Base-by-base conservation (phyloP, 2,797 vertebrate genomes). In the Hippocampus kuda region DNA sequence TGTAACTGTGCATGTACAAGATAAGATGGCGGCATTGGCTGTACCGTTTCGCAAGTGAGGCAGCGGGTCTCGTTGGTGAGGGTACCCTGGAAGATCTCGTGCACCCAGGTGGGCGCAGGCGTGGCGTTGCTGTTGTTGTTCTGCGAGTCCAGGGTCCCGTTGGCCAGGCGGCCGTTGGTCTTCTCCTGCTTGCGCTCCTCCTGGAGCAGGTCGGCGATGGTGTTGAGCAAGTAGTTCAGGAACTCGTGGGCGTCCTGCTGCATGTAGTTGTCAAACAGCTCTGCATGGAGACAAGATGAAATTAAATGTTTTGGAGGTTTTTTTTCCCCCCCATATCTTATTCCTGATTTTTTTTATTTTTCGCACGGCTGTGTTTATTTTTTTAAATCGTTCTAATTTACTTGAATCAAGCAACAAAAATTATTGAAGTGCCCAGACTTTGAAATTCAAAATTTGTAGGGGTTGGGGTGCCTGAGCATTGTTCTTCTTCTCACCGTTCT, bases 261-360 rank as follows among this genome's bases (percentile, higher is more conserved):
- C 96, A 98, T 98, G 91, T 98, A 98, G 91, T 98, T 98, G 88
- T 98, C 96, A 89, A 98, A 98, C 75, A 98, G 91, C 89, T 98
- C 96, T 98, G 85, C 44, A 34, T 49, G 18, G 13, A 9, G 44
- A 12, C 46, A n/a, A 22, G 38, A 38, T 1, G 8, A 63, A 22
- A n/a, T 42, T 3, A 22, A 41, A 30, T 27, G 11, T 18, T 20
- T 20, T 8, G 34, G 34, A 27, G 18, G n/a, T n/a, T 44, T 44
- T 44, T 2, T 2, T 0, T 46, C 15, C 48, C 12, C 15, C 48
- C 48, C 18, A 5, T 49, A 18, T 49, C 48, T 49, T 15, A 46
- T 44, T 44, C 9, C 42, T 44, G 42, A 44, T 44, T 44, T 44
- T 44, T 34, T 9, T 30, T 3, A n/a, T 44, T 44, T 44, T 2